phyloP scores from a whole-genome alignment of 2,113 vertebrate genomes.

The Rhinoptilus africanus region DNA sequence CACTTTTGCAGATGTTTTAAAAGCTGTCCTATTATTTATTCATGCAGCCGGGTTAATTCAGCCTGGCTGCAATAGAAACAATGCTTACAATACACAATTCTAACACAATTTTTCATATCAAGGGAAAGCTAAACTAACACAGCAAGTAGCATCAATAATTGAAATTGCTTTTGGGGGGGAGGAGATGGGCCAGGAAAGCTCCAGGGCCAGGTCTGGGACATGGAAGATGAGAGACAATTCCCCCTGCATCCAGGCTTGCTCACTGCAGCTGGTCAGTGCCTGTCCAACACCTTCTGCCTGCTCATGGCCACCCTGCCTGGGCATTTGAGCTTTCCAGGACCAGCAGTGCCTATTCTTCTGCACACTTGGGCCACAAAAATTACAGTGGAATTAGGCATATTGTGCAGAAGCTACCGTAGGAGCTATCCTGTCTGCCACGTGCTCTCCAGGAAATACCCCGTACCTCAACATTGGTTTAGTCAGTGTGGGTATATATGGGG shows the following conservation, averaged over 20 bases:
- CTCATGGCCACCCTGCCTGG: background rate
- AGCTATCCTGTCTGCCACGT: background rate
- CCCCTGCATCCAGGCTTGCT: background rate
- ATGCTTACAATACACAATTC: slow-evolving; percentile 38
- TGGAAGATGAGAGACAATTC: background rate
- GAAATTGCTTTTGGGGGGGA: background rate
- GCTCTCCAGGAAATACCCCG: background rate
- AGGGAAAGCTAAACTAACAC: slow-evolving; percentile 4
- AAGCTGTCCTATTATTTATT: slow-evolving; percentile 62
- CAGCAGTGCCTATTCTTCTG: background rate
- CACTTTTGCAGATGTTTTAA: slow-evolving; percentile 41
- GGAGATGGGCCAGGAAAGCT: background rate
- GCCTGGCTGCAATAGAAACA: background rate
- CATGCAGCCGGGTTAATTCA: slow-evolving; percentile 35
- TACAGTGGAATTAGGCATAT: background rate
- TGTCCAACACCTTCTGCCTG: background rate
- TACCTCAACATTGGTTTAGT: background rate
- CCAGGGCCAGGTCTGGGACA: background rate
- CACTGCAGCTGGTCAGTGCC: background rate
- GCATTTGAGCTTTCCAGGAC: background rate
- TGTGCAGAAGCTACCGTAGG: background rate
- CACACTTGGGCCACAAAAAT: background rate
- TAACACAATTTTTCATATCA: background rate
- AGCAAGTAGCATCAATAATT: slow-evolving; percentile 52
- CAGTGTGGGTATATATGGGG: background rate